Evolutionary conservation across 2,113 vertebrate species (phyloP), one percentile per base, ranked within the genome.

Genomic region (Elephas maximus): DNA sequence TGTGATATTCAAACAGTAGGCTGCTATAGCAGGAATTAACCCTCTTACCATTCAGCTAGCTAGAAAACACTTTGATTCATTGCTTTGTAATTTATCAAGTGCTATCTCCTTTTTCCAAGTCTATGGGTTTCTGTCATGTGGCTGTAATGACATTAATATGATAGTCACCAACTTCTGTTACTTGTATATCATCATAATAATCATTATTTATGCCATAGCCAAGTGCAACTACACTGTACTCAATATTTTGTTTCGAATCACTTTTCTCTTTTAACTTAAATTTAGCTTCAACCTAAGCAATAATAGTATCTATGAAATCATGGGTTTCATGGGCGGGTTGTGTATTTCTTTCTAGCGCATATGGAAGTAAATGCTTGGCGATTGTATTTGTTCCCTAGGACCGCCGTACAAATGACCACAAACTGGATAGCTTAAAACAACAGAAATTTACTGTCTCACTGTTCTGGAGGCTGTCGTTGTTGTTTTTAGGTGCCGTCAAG

Each of bases 11-110:
- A 2, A 9, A 67, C 2, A 8, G 24, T 5, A 37, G 30, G 83
- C 4, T 17, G 73, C 41, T 20, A 6, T 0, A 3, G 26, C 9
- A 5, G 41, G 21, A 57, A 17, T 7, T 17, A 0, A 0, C 15
- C 51, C 15, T 30, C 67, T 60, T 1, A 0, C 37, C 67, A 8
- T 14, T 83, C 18, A 4, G 62, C 57, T 65, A 28, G 51, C 74
- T 3, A 23, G 62, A 63, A 94, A 41, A 62, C 3, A 1, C 48
- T 67, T 8, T 15, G 63, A 74, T 28, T 81, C 28, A 80, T 14
- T 2, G 60, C 57, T 83, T 85, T 11, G 0, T 48, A 41, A 41
- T n/a, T 28, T 88, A 84, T 48, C 51, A 80, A n/a, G 37, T 0
- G 4, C 53, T 23, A 4, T 23, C 81, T 83, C 41, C 79, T 69